Percentiles rank a stretch among this genome's conserved stretches.
Evolutionary conservation across 2,888 invertebrate genomes (phyloP).

Genomic region (Drosophila subquinaria): DNA sequence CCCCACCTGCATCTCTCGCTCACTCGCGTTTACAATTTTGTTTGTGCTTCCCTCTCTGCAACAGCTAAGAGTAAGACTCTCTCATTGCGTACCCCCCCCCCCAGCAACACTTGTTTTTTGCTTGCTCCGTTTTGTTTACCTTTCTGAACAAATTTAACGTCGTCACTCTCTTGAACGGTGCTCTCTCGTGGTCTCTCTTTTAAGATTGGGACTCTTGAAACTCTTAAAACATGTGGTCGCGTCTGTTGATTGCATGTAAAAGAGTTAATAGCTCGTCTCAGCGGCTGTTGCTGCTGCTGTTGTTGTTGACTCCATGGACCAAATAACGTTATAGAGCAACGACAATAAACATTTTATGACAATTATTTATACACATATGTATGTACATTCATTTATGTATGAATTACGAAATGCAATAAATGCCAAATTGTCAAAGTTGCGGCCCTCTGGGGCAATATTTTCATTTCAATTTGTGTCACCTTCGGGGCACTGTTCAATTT

Average conservation of each 20-base stretch:
- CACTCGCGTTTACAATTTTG: conserved; percentile 50
- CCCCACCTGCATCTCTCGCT: conserved; percentile 20
- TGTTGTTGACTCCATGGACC: conserved; percentile 50
- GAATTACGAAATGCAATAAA: conserved; percentile 64
- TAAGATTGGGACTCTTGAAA: conserved; percentile 50
- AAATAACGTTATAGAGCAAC: conserved; percentile 42
- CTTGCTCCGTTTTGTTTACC: conserved; percentile 67
- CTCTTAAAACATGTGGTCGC: conserved; percentile 54
- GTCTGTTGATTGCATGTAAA: conserved; percentile 60
- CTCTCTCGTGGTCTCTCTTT: conserved; percentile 26
- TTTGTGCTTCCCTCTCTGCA: conserved; percentile 35
- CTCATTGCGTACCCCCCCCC: conserved; percentile 31
- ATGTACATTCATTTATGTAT: neutral
- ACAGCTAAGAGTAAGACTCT: conserved; percentile 48
- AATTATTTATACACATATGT: conserved; percentile 30
- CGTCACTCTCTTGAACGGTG: conserved; percentile 40
- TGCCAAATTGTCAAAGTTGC: conserved; percentile 45
- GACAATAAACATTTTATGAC: conserved; percentile 47
- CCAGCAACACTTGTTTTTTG: conserved; percentile 38
- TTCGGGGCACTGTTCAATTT: conserved; percentile 51
- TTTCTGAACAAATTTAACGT: conserved; percentile 51
- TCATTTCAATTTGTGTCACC: conserved; percentile 62
- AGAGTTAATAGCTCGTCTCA: conserved; percentile 45
- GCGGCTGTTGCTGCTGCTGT: conserved; percentile 35
- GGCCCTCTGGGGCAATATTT: conserved; percentile 45